Conservation (phyloP, 92 coral and sea anemone genomes). For the Pocillopora meandrina region DNA sequence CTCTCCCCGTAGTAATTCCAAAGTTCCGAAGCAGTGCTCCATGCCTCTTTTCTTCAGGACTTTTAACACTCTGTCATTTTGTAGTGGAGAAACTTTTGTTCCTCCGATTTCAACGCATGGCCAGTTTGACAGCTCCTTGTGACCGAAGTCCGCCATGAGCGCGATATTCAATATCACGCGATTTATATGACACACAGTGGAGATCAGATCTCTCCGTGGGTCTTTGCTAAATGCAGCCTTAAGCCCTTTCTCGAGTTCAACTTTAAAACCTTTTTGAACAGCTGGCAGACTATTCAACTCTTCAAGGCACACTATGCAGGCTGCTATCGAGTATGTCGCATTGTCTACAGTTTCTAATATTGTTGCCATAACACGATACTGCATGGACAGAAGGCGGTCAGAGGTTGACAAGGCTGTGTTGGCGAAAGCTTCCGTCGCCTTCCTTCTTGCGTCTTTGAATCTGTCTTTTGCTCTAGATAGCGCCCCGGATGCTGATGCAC, state of each 20-base stretch:
- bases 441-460: slow-evolving; percentile 6
- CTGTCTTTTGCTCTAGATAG: slow-evolving; percentile 26
- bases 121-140: neutral
- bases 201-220: neutral
- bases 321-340: slow-evolving; percentile 4
- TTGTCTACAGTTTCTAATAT: slow-evolving; percentile 9
- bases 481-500: slow-evolving; percentile 13
- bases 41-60: neutral
- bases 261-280: slow-evolving; percentile 11
- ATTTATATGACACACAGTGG: neutral
- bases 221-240: neutral
- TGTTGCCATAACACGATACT: slow-evolving; percentile 9
- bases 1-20: neutral
- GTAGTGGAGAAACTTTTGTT: neutral
- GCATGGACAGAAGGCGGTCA: slow-evolving; percentile 6
- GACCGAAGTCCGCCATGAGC: neutral
- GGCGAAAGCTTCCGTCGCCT: neutral
- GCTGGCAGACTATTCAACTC: slow-evolving; percentile 34
- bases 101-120: neutral
- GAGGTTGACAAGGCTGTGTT: slow-evolving; percentile 7
- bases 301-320: slow-evolving; percentile 28
- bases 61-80: neutral
- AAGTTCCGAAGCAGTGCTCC: neutral
- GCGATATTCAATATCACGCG: neutral
- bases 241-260: neutral